Conservation (phyloP, 2,888 invertebrate species). For the Chrysodeixis includens region DNA sequence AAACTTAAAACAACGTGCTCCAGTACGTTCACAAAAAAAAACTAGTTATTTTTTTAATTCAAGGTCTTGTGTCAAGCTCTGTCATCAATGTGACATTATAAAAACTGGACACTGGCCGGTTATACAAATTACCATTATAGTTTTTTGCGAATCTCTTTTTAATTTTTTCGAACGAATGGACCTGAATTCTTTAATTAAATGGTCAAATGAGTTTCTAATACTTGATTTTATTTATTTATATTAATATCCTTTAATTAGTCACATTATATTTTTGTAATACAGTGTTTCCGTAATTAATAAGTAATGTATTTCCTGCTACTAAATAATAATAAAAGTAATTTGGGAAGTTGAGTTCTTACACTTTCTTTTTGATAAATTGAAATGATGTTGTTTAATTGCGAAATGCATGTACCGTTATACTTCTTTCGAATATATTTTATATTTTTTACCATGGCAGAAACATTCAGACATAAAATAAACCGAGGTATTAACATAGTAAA, state of each 20-base stretch:
- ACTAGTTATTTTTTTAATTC: slow-evolving; percentile 66
- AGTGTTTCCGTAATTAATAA: not conserved
- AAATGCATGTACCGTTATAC: too few species aligned
- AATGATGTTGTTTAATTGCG: too few species aligned
- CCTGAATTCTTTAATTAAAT: not conserved
- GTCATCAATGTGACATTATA: slow-evolving; percentile 10
- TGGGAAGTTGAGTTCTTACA: not conserved
- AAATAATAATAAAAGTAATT: not conserved
- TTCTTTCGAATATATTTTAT: too few species aligned
- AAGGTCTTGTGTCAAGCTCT: slow-evolving; percentile 60
- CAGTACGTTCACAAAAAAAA: slow-evolving; percentile 65
- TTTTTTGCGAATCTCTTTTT: not conserved
- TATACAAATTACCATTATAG: slow-evolving; percentile 5
- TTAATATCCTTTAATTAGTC: too few species aligned
- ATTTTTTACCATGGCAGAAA: too few species aligned
- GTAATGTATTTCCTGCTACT: not conserved
- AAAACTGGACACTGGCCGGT: slow-evolving; percentile 15
- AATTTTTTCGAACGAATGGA: not conserved
- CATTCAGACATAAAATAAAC: too few species aligned
- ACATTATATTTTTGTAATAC: not conserved
- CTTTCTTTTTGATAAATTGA: too few species aligned
- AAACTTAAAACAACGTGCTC: slow-evolving; percentile 46
- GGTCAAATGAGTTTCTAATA: too few species aligned
- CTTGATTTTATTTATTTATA: too few species aligned
- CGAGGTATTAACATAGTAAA: too few species aligned